Base-by-base conservation (phyloP, 2,888 invertebrate genomes). In the Macrophya annulata region DNA sequence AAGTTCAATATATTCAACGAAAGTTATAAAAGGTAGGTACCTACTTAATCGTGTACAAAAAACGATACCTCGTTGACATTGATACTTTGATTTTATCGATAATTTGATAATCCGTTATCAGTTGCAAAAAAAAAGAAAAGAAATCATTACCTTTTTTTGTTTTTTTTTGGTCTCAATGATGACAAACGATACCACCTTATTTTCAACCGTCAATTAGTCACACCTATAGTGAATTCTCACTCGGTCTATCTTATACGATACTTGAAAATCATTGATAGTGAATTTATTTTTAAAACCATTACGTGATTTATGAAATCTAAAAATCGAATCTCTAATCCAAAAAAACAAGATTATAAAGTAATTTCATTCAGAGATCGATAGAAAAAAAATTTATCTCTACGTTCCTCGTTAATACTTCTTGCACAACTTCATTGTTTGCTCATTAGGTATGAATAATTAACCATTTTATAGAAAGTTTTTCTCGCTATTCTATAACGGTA, bases 401-500 rank as follows among this genome's bases (percentile, higher is more conserved):
- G 31, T 68, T n/a, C n/a, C n/a, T n/a, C n/a, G n/a, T 68, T 68
- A 25, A 10, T 37, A 68, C n/a, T 68, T 37, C 37, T 31, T n/a
- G 31, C 40, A 71, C 25, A 62, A 1, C 5, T 51, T n/a, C n/a
- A 51, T 51, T 62, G 8, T 62, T 1, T 21, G n/a, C 62, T 62
- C 17, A 62, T 25, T 62, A 8, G 62, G 0, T 62, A 62, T 25
- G 10, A n/a, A n/a, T n/a, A 62, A 62, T 40, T 72, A n/a, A n/a
- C 10, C 21, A 21, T 43, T 72, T 21, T 9, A n/a, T 43, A 21
- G 37, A 72, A 45, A n/a, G n/a, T n/a, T 8, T 45, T 43, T 72
- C 72, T 72, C 21, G 25, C 17, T n/a, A 21, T 10, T 72, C n/a
- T n/a, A n/a, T 43, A 72, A 43, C 72, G 72, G 72, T 72, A 43